These are phyloP conservation scores for Pogonophryne albipinna DNA, from an alignment of 2,797 vertebrate species.

Conservation along the genomic window DNA sequence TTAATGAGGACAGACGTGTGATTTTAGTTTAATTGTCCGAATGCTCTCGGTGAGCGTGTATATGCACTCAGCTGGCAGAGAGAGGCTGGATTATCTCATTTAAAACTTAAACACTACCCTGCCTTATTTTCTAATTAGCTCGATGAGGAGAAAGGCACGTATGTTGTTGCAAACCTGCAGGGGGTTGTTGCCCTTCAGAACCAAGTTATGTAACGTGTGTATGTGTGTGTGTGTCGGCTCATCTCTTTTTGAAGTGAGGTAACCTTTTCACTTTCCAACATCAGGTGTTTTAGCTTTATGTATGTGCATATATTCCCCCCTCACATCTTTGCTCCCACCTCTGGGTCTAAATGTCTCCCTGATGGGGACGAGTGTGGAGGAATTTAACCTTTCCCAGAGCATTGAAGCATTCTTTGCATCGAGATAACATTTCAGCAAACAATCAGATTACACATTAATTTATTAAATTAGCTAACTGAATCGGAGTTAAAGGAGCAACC, in stretches of 20 bases:
- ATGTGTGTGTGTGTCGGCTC: background rate
- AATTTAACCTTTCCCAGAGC: background rate
- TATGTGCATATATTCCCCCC: background rate
- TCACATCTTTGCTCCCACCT: background rate
- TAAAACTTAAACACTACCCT: slow-evolving; percentile 2
- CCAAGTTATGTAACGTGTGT: slow-evolving; percentile 51
- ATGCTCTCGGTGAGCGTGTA: slow-evolving; percentile 6
- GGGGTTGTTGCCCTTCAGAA: slow-evolving; percentile 24
- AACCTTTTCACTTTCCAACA: slow-evolving; percentile 4
- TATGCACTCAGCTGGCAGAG: slow-evolving; percentile 33
- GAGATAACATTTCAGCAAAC: background rate
- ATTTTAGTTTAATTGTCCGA: slow-evolving; percentile 19
- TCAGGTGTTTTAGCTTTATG: slow-evolving; percentile 20
- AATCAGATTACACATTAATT: background rate
- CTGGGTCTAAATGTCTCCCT: slow-evolving; percentile 24
- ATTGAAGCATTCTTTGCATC: too few relatives aligned
- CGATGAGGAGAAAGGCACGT: slow-evolving; percentile 26
- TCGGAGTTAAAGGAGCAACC: background rate
- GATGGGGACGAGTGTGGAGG: background rate
- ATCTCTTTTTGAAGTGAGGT: slow-evolving; percentile 34
- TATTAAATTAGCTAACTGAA: background rate
- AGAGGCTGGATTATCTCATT: slow-evolving; percentile 35
- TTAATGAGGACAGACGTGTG: too few relatives aligned
- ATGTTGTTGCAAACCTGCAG: slow-evolving; percentile 44
- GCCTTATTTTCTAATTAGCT: slow-evolving; percentile 58